phyloP scores from a whole-genome alignment of 37 sponge, comb jelly and placozoan genomes.

The Ianthella basta region DNA sequence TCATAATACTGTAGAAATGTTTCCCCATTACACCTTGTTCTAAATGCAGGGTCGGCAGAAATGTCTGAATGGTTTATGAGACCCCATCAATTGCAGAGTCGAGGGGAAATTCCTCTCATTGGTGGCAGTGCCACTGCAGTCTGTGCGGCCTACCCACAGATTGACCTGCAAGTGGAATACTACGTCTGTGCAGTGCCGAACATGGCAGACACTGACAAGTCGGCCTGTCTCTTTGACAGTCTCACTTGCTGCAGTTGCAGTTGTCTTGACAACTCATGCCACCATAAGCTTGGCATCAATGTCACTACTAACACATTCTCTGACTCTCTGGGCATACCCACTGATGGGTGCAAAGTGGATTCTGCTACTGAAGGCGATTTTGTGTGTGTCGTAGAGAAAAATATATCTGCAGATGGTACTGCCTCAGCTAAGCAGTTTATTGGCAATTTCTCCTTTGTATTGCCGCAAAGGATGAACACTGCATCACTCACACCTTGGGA shows the following conservation, averaged over 20 bases:
- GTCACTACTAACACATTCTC: neutral
- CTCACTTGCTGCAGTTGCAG: neutral
- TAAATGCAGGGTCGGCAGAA: neutral
- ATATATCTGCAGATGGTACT: no score
- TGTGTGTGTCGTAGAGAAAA: neutral
- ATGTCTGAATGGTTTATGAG: neutral
- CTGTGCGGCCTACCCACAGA: constrained; percentile 1
- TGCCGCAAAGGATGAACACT: no score
- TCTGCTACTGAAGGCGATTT: neutral
- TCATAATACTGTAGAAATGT: no score
- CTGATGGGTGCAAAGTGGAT: neutral
- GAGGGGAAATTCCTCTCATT: neutral
- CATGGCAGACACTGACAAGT: neutral
- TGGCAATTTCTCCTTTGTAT: no score
- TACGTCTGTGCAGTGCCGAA: neutral
- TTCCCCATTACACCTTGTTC: no score
- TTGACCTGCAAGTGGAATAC: neutral
- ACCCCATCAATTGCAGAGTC: neutral
- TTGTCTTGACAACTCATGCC: neutral
- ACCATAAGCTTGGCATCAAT: neutral
- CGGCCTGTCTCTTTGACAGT: neutral
- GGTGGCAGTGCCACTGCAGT: neutral
- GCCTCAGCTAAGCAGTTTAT: no score
- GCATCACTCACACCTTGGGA: no score
- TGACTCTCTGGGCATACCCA: neutral